Evolutionary conservation across 2,888 invertebrate species (phyloP).

Genomic region (Baronia brevicornis): DNA sequence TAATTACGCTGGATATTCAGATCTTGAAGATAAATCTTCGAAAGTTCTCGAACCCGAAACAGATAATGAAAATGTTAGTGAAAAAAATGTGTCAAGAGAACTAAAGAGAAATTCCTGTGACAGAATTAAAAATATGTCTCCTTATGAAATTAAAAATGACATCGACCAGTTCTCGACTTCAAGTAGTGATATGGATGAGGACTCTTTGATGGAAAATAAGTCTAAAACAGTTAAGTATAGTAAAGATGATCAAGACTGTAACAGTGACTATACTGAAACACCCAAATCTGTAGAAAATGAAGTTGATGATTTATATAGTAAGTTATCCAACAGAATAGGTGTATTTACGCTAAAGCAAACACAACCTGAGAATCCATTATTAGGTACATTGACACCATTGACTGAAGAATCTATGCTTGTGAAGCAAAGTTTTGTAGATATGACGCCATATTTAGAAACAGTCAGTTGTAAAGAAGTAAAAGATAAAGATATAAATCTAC

Average conservation of each 20-base stretch:
- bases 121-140: constrained; percentile 23
- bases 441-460: constrained; percentile 28
- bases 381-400: constrained; percentile 47
- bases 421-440: constrained; percentile 39
- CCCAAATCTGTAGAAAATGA: constrained; percentile 47
- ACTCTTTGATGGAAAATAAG: constrained; percentile 44
- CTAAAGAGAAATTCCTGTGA: constrained; percentile 22
- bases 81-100: constrained; percentile 12
- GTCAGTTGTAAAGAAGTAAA: constrained; percentile 19
- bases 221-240: too few species aligned
- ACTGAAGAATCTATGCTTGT: constrained; percentile 53
- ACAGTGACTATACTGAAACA: constrained; percentile 34
- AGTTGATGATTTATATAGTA: constrained; percentile 50
- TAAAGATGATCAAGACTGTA: constrained; percentile 19
- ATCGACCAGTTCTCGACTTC: constrained; percentile 28
- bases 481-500: constrained; percentile 30
- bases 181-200: constrained; percentile 49
- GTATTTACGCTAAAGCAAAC: constrained; percentile 24
- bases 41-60: constrained; percentile 32
- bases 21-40: constrained; percentile 41
- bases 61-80: constrained; percentile 26
- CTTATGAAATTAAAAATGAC: constrained; percentile 30
- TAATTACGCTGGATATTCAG: constrained; percentile 18
- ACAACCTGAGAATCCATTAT: constrained; percentile 28
- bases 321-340: constrained; percentile 35